Evolutionary conservation across 2,797 vertebrate species (phyloP), one percentile per base, ranked within the genome.

Genomic region (Lycodopsis pacificus): DNA sequence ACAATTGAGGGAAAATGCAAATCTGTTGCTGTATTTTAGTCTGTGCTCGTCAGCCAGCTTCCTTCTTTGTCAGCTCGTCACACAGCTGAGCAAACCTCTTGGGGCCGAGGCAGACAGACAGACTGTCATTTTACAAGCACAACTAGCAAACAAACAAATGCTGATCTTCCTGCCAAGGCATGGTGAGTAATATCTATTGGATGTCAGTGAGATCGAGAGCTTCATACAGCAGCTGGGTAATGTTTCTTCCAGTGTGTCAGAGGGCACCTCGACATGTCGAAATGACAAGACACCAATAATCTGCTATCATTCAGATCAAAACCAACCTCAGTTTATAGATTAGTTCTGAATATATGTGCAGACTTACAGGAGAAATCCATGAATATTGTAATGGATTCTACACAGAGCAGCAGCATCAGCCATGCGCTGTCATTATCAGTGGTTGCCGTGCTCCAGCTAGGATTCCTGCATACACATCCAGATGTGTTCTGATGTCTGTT

Each of bases 401-500:
- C 20, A 30, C 42, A 9, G 56, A 22, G 51, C 22, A 63, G 9
- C 5, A 22, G 30, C 19, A 51, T 34, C 22, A 65, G 61, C 20
- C 5, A 14, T 25, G 30, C 10, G 56, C 14, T 46, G 1, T 59
- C 42, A 61, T 71, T 62, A 76, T 76, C 38, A 56, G 38, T 25
- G 22, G 2, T 0, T 12, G 49, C 22, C 79, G 71, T 3, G 73
- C 66, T 49, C 32, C 34, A 19, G 9, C n/a, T 65, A 5, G 20
- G 38, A 65, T 56, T 56, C 65, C 65, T 74, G 56, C 71, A 56
- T 40, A 20, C 70, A 38, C 42, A 70, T 70, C 58, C 30, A 46
- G 25, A 70, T 57, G 34, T 42, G 48, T 12, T 66, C 61, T 48
- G 32, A 46, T 12, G 70, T 79, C 61, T 63, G 51, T 38, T 44